Evolutionary conservation across 37 sponge, comb jelly and placozoan genomes (phyloP), one percentile per base, ranked within the genome.

Genomic region (Eunapius fragilis): DNA sequence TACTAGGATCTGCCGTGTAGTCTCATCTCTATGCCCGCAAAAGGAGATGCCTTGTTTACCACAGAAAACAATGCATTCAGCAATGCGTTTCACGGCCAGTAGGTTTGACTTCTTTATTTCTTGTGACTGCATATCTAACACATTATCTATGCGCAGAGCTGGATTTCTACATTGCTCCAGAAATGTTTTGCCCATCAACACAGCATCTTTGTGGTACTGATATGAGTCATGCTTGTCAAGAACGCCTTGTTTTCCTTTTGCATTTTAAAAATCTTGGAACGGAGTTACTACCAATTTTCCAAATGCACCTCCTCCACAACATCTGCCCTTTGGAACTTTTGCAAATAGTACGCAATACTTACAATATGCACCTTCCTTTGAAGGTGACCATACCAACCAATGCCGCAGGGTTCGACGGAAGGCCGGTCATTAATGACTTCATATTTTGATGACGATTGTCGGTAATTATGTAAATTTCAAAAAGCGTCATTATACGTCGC

Each of bases 21-120:
- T 80, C n/a, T n/a, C 80, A 80, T 80, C 80, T n/a, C 69, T 27
- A 32, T 80, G 67, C 10, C 80, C 80, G n/a, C 67, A 48, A 47
- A 80, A 80, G 67, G 80, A 27, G 13, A 80, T 27, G 5, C 67
- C 58, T 58, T 58, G 58, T 19, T 19, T 58, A 12, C 58, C 58
- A 58, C 58, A 58, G 58, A 17, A 58, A 2, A 58, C 6, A 58
- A 58, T 58, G 58, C 58, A 58, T 19, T 58, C 58, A 12, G 14
- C 58, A 17, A 58, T 58, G 14, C 58, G 3, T 6, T 41, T 41
- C 14, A 58, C 19, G 14, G 58, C 58, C 58, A 58, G 14, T 58
- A 17, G 0, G 58, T 58, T 58, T 58, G 58, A 58, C 14, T 3
- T 6, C 6, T 12, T 19, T 58, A 58, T 12, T 13, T 58, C 58